Conservation (phyloP, 2,797 vertebrate species). For the Danio albolineatus region DNA sequence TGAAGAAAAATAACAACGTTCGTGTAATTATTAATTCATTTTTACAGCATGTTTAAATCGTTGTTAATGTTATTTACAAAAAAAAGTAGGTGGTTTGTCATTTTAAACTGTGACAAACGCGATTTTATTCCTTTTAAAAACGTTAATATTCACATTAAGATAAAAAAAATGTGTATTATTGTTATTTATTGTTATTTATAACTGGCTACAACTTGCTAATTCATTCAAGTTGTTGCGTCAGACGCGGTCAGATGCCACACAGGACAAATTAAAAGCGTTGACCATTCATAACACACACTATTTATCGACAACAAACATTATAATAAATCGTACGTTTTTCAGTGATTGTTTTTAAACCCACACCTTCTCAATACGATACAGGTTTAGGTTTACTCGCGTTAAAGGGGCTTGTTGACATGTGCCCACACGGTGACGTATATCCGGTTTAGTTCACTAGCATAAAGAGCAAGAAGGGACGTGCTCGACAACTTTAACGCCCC, state of each 20-base stretch:
- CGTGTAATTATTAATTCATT: no score
- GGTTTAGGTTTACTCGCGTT: background rate
- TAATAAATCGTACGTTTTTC: background rate
- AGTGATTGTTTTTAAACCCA: background rate
- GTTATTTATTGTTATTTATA: no score
- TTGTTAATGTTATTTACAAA: no score
- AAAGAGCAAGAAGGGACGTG: conserved; percentile 13
- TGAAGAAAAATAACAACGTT: no score
- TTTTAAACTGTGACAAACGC: no score
- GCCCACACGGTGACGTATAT: conserved; percentile 35
- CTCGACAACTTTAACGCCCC: background rate
- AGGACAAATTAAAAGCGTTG: conserved; percentile 31
- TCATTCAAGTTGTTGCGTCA: conserved; percentile 14
- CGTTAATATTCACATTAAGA: no score
- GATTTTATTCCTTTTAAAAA: no score
- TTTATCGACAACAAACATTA: background rate
- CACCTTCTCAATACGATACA: background rate
- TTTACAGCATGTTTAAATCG: no score
- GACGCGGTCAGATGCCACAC: background rate
- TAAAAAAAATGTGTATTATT: no score
- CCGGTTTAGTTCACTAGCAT: conserved; percentile 30
- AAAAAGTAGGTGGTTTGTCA: no score
- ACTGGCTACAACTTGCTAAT: background rate
- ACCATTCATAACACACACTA: background rate
- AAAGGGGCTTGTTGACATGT: conserved; percentile 19